Conservation (phyloP, 2,797 vertebrate species). For the Denticeps clupeoides region DNA sequence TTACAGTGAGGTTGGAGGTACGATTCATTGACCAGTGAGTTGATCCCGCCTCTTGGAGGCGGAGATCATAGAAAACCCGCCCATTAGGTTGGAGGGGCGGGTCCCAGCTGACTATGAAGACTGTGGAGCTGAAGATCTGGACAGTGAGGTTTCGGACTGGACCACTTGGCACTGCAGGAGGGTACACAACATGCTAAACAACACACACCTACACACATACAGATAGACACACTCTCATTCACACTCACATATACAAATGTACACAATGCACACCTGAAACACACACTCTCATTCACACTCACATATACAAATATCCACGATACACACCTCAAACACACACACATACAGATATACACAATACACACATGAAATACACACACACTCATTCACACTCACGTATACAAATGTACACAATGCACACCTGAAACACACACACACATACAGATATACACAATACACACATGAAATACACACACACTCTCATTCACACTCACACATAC, state of each 20-base stretch:
- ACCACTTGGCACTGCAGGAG: conserved; percentile 74
- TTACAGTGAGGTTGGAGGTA: conserved; percentile 63
- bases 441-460: not conserved
- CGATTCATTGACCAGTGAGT: conserved; percentile 30
- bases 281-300: too few species aligned
- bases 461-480: not conserved
- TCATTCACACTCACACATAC: conserved; percentile 7
- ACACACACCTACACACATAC: too few species aligned
- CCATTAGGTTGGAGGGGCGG: conserved; percentile 83
- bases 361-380: too few species aligned
- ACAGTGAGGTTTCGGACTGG: conserved; percentile 77
- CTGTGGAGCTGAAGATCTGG: conserved; percentile 74
- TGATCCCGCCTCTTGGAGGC: conserved; percentile 58
- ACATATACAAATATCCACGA: too few species aligned
- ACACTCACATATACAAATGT: too few species aligned
- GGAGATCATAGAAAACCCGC: conserved; percentile 75
- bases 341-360: too few species aligned
- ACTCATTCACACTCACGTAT: conserved; percentile 3
- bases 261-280: too few species aligned
- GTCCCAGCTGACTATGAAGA: conserved; percentile 81
- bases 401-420: not conserved
- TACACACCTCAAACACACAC: too few species aligned
- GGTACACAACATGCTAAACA: too few species aligned
- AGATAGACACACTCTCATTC: too few species aligned
- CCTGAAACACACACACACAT: not conserved